A percentile compares a stretch with the other conserved stretches of the same genome.
These are phyloP conservation scores for Motacilla alba DNA, from an alignment of 2,113 vertebrate species.

Conservation along the genomic window DNA sequence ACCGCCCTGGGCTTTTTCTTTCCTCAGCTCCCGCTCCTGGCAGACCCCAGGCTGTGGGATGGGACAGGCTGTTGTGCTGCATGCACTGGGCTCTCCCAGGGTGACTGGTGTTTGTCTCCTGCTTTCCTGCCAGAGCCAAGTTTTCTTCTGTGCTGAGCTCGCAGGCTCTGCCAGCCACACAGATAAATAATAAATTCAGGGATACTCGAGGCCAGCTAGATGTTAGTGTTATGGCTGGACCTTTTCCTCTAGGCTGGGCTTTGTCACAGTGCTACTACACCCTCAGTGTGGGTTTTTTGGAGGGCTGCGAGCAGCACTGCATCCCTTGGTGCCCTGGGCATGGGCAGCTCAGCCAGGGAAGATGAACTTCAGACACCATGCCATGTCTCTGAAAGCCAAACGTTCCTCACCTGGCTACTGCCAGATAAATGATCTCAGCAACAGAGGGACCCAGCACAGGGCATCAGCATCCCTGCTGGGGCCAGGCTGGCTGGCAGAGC, in stretches of 20 bases:
- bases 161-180: background rate
- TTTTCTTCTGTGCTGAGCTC: background rate
- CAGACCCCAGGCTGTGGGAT: accelerated
- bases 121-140: background rate
- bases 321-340: background rate
- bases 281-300: accelerated
- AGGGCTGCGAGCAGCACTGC: background rate
- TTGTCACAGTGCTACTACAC: background rate
- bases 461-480: background rate
- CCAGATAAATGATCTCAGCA: background rate
- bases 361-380: background rate
- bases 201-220: background rate
- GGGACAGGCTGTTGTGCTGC: background rate
- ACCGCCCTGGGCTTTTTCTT: background rate
- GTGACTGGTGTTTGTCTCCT: background rate
- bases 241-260: background rate
- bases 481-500: background rate
- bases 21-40: background rate
- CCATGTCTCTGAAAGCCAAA: background rate
- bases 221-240: background rate
- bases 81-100: background rate
- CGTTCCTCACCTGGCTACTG: background rate
- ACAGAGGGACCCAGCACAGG: accelerated
- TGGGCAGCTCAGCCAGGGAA: accelerated
- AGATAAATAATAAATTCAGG: background rate